Conservation (phyloP, 2,113 vertebrate species). For the Solenodon paradoxus region DNA sequence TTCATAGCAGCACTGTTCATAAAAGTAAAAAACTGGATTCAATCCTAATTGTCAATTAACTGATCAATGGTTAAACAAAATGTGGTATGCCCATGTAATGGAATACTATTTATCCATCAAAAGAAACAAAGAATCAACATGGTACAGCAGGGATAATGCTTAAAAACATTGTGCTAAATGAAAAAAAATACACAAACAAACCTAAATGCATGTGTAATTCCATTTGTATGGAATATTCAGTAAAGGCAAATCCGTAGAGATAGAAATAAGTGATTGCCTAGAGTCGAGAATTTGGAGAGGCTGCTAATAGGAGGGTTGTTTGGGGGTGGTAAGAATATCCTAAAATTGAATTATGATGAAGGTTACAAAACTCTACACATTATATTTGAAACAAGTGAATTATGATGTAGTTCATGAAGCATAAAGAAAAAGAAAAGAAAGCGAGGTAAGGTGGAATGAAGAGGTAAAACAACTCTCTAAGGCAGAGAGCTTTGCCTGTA, state of each 20-base stretch:
- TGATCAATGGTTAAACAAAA: constrained; percentile 7
- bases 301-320: not conserved
- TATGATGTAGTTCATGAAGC: not conserved
- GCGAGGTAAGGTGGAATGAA: accelerated
- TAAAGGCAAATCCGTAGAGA: not conserved
- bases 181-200: not conserved
- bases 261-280: not conserved
- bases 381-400: not conserved
- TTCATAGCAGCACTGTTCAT: not conserved
- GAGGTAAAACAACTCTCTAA: not conserved
- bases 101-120: not conserved
- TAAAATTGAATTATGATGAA: not conserved
- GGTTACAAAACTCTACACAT: not conserved
- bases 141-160: not conserved
- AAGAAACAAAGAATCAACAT: not conserved
- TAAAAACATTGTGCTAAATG: not conserved
- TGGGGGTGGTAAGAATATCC: not conserved
- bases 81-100: not conserved
- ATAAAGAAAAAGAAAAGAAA: not conserved
- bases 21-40: not conserved
- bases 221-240: not conserved
- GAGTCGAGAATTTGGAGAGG: not conserved
- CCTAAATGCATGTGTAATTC: not conserved
- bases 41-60: not conserved
- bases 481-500: not conserved